Evolutionary conservation across 2,113 vertebrate genomes (phyloP).

Genomic region (Psilopsiagon aymara): DNA sequence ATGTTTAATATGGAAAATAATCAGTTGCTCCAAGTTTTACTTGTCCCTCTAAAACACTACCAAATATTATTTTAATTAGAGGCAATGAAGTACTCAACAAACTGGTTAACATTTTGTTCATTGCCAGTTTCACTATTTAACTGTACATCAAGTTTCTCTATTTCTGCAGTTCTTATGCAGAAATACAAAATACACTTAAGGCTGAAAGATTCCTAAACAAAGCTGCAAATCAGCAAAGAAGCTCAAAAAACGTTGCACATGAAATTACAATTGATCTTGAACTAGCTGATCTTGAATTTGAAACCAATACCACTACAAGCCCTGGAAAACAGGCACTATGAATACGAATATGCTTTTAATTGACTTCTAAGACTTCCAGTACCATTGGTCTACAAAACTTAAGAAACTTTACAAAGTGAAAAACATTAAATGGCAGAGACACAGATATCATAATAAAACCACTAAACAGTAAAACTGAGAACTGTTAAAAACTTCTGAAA

Average conservation of each 20-base stretch:
- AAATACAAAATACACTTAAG: not conserved
- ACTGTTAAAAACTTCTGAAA: not conserved
- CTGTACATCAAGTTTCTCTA: not conserved
- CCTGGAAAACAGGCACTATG: not conserved
- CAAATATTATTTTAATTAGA: not conserved
- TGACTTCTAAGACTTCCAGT: not conserved
- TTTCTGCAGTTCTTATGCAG: not conserved
- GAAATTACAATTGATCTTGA: not conserved
- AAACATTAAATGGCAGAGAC: not conserved
- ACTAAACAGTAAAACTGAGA: not conserved
- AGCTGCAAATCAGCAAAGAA: not conserved
- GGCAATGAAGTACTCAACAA: not conserved
- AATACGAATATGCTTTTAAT: not conserved
- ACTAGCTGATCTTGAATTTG: not conserved
- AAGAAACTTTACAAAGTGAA: not conserved
- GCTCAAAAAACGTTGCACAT: not conserved
- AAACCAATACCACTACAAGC: not conserved
- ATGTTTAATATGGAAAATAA: not conserved
- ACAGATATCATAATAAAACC: not conserved
- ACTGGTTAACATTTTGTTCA: not conserved
- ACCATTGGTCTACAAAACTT: not conserved
- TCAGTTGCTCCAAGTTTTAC: not conserved
- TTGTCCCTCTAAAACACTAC: not conserved
- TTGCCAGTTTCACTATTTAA: not conserved
- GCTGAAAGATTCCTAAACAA: not conserved